Evolutionary conservation across 2,113 vertebrate species (phyloP).

Genomic region (Corapipo altera): DNA sequence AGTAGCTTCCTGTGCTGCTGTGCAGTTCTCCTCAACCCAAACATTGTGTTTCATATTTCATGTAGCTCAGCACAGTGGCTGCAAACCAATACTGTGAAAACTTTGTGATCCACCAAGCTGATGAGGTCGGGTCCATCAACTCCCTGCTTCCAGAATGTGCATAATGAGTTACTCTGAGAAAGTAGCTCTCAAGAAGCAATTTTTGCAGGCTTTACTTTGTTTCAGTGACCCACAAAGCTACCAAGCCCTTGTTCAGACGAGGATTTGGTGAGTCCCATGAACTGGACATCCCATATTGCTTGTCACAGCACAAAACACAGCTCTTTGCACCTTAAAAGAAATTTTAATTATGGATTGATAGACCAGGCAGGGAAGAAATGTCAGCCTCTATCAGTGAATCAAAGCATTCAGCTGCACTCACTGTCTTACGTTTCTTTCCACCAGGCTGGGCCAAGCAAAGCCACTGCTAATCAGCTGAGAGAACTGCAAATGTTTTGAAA

Average conservation of each 20-base stretch:
- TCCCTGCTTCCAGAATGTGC: neutral
- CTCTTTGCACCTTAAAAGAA: neutral
- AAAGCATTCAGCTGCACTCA: constrained; percentile 53
- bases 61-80: neutral
- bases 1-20: neutral
- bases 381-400: constrained; percentile 50
- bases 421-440: constrained; percentile 20
- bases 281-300: neutral
- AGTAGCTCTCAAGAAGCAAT: neutral
- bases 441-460: constrained; percentile 48
- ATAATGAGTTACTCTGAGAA: neutral
- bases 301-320: neutral
- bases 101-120: neutral
- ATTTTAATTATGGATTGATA: constrained; percentile 1
- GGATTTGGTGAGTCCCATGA: neutral
- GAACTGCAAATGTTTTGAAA: constrained; percentile 72
- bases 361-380: neutral
- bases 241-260: neutral
- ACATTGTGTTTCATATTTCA: neutral
- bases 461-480: constrained; percentile 43
- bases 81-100: neutral
- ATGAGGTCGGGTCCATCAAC: neutral
- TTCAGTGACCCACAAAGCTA: neutral
- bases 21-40: neutral
- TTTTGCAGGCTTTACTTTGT: neutral